A percentile compares a stretch with the other conserved stretches of the same genome.
Conservation (phyloP, 2,888 invertebrate genomes). For the Drosophila anomalata region DNA sequence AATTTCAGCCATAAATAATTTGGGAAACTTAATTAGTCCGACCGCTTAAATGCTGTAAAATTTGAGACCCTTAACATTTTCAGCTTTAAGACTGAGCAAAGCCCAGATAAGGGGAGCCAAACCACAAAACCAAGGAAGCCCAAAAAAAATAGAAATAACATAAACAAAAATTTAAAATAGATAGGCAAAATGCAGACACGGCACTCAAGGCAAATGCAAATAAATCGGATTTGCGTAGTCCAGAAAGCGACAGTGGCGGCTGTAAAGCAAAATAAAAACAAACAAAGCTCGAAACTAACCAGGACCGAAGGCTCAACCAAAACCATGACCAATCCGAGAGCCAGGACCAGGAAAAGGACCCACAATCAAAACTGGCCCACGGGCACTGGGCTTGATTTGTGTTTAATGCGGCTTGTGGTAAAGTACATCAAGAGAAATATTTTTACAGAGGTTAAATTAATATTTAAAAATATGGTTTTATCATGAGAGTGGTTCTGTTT, state of each 20-base stretch:
- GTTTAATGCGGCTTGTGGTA: conserved; percentile 32
- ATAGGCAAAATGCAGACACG: conserved; percentile 20
- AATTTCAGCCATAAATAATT: conserved; percentile 41
- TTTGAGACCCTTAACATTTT: neutral
- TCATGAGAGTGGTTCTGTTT: neutral
- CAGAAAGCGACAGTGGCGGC: conserved; percentile 8
- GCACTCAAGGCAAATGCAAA: conserved; percentile 49
- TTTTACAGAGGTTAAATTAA: neutral
- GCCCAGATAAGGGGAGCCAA: conserved; percentile 5
- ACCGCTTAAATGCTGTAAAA: conserved; percentile 5
- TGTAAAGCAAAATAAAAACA: conserved; percentile 35
- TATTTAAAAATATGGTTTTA: neutral
- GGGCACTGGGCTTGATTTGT: conserved; percentile 43
- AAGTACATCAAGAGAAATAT: conserved; percentile 27
- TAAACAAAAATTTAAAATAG: conserved; percentile 17
- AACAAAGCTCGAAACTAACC: conserved; percentile 42
- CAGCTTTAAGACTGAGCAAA: conserved; percentile 15
- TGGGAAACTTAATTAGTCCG: conserved; percentile 40
- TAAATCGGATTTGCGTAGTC: conserved; percentile 50
- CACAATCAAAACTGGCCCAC: conserved; percentile 44
- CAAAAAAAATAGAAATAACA: conserved; percentile 11
- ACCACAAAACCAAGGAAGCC: conserved; percentile 12
- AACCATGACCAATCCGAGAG: conserved; percentile 26
- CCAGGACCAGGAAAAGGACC: conserved; percentile 5
- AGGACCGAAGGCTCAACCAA: conserved; percentile 11